phyloP scores from a whole-genome alignment of 2,797 vertebrate species.

The Clarias platycephalus region DNA sequence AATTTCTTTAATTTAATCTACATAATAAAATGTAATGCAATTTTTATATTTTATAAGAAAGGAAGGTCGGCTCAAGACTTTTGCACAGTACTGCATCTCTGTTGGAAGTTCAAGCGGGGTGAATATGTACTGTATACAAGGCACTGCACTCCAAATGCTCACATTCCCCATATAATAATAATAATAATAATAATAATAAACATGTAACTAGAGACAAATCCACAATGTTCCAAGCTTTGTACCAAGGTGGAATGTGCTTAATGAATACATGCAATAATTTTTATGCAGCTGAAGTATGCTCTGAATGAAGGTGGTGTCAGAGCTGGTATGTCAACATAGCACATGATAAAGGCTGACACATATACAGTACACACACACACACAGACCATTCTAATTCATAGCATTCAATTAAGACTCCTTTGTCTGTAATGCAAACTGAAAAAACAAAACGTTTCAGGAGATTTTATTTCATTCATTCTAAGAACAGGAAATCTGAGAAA shows the following conservation, averaged over 20 bases:
- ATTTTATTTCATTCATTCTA: background rate
- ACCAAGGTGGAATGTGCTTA: conserved; percentile 12
- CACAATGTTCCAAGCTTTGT: background rate
- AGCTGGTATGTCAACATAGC: conserved; percentile 42
- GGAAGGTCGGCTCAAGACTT: too few relatives aligned
- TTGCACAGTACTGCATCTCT: background rate
- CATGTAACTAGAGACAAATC: background rate
- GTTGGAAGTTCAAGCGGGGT: background rate
- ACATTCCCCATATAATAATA: background rate
- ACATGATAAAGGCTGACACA: background rate
- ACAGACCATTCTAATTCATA: background rate
- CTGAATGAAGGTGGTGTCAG: conserved; percentile 62
- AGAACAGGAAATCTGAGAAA: background rate
- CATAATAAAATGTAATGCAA: too few relatives aligned
- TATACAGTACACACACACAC: too few relatives aligned
- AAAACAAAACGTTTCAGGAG: background rate
- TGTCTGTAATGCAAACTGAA: background rate
- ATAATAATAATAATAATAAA: background rate
- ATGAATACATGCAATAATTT: conserved; percentile 23
- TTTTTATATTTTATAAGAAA: too few relatives aligned
- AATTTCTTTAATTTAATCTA: too few relatives aligned
- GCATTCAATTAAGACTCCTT: background rate
- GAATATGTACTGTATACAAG: background rate
- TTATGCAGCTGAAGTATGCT: conserved; percentile 44
- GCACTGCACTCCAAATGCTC: too few relatives aligned